Base-by-base conservation (phyloP, 2,797 vertebrate species). In the Phataginus tricuspis region DNA sequence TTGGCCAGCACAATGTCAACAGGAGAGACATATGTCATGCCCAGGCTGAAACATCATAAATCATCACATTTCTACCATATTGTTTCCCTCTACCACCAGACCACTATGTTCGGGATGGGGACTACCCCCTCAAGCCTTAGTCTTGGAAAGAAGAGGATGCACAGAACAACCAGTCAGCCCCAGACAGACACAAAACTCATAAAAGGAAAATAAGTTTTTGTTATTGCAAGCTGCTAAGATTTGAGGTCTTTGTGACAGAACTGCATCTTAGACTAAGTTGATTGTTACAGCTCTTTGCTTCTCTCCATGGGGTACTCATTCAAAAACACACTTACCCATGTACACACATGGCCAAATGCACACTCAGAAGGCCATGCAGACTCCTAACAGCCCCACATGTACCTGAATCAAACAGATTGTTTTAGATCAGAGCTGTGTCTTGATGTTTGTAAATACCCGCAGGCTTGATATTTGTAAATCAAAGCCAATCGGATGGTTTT, bases 101-200 rank as follows among this genome's bases (percentile, higher is more conserved):
- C 10, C 51, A 19, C 2, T 19, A 39, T 29, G 18, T 37, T 59
- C 18, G 3, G 0, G 2, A 19, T 10, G 64, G 15, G 31, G 37
- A 78, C 7, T 5, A 6, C 21, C 10, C 29, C 37, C 34, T 57
- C 29, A 12, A 45, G 29, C 15, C 51, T 90, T 1, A 0, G 9
- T 27, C 23, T 79, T n/a, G 19, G 29, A 79, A 68, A 79, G 86
- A 55, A 64, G 15, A 79, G 5, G 49, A 3, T 13, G 5, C 4
- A 19, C 6, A 45, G 10, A 21, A 13, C 8, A 72, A 51, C 4
- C 45, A 21, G 23, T 29, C 53, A 27, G 37, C 7, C 63, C 34
- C 19, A 29, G 3, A 45, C 0, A 2, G 42, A 69, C 64, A 53
- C 31, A 5, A 37, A 45, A 4, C 25, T 71, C 42, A 55, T 5